These are phyloP conservation scores for Torymus aiolomorphi DNA, from an alignment of 2,888 invertebrate species.

Conservation along the genomic window DNA sequence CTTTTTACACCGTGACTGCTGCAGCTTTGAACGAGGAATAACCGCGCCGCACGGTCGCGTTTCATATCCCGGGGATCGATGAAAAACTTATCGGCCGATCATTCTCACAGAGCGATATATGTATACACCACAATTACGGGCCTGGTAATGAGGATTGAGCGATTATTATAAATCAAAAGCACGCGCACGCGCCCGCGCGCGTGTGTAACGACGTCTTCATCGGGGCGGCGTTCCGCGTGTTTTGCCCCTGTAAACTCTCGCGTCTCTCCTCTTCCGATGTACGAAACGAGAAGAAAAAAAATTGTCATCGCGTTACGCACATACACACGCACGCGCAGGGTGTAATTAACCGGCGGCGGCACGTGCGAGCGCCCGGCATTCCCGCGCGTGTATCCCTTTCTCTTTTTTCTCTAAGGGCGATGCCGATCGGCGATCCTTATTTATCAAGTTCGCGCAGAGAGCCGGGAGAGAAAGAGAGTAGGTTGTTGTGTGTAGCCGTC, in stretches of 20 bases:
- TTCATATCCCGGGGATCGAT: background rate
- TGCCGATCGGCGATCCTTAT: slow-evolving; percentile 32
- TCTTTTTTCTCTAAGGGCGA: background rate
- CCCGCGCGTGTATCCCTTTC: slow-evolving; percentile 22
- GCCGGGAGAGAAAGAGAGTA: too few relatives aligned
- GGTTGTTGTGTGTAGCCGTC: background rate
- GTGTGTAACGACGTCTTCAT: slow-evolving; percentile 54
- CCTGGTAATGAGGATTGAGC: slow-evolving; percentile 60
- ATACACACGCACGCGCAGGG: slow-evolving; percentile 57
- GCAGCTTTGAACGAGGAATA: too few relatives aligned
- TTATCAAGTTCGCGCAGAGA: slow-evolving; percentile 50
- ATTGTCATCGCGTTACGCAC: background rate
- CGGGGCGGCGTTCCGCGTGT: slow-evolving; percentile 68
- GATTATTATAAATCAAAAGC: slow-evolving; percentile 74
- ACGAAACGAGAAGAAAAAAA: too few relatives aligned
- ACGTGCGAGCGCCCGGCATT: slow-evolving; percentile 13
- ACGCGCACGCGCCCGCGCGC: slow-evolving; percentile 28
- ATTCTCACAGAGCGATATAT: too few relatives aligned
- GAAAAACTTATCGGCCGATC: slow-evolving; percentile 18
- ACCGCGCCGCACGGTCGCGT: too few relatives aligned
- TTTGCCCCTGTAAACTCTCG: slow-evolving; percentile 67
- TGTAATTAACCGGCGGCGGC: slow-evolving; percentile 28
- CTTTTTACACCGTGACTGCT: too few relatives aligned
- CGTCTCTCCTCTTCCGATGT: background rate
- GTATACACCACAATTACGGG: background rate